Evolutionary conservation across 2,797 vertebrate species (phyloP), one percentile per base, ranked within the genome.

Genomic region (Brachyalestes nurse): DNA sequence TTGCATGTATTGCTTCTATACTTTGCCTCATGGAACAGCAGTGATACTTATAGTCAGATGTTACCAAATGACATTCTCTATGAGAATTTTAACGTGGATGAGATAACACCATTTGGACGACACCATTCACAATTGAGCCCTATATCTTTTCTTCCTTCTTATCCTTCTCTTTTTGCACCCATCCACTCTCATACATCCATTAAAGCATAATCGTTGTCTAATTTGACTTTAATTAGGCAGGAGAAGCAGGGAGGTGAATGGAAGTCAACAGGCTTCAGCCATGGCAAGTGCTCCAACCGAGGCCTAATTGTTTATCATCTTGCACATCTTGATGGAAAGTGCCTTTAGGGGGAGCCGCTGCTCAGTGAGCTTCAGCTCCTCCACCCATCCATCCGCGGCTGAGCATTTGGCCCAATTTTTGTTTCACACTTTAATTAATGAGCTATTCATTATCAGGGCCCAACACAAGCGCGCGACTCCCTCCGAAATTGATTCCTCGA

Each of bases 171-270:
- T 60, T 64, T 79, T 38, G 77, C 82, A 61, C 76, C 67, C 51
- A 60, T 78, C 58, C 38, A 82, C 57, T 75, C 74, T 84, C 86
- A 80, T 40, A 78, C 87, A 82, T 85, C 86, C 85, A 86, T 85
- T 87, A 82, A 84, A 82, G 64, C 86, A 86, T 91, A 88, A 92
- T 91, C 90, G 89, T 87, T 79, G 75, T 84, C 89, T 86, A 85
- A 88, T 81, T 64, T 62, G 73, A 73, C 75, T 80, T 71, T 90
- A 90, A 90, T 85, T 86, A 82, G 76, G 79, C 17, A 53, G 64
- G 72, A 71, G 86, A 77, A 90, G 83, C 60, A 21, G 45, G 87
- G 81, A 69, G 77, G 77, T 80, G 45, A 34, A 80, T 64, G 58
- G 69, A 71, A 80, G 51, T 65, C n/a, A 72, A 62, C 73, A 53